phyloP scores from a whole-genome alignment of 2,113 vertebrate genomes.

The Eira barbara region DNA sequence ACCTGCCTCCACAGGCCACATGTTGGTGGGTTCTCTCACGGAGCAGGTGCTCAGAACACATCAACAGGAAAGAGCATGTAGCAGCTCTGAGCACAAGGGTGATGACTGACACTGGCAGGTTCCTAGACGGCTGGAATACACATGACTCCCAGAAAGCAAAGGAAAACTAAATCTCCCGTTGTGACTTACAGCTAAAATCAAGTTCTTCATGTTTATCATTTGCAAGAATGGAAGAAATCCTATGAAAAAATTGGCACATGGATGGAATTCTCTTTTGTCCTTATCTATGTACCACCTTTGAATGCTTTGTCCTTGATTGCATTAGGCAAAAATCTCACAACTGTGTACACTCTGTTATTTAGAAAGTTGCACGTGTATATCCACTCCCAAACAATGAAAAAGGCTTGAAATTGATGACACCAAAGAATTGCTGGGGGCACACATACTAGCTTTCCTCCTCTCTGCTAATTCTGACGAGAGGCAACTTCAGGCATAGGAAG shows the following conservation, averaged over 20 bases:
- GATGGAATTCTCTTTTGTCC: neutral
- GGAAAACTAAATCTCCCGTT: neutral
- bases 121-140: neutral
- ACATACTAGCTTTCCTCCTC: neutral
- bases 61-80: neutral
- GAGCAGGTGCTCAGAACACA: neutral
- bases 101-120: fast-evolving
- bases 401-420: neutral
- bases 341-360: neutral
- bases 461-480: neutral
- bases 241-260: neutral
- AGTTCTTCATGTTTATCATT: neutral
- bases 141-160: neutral
- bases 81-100: neutral
- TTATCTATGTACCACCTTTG: neutral
- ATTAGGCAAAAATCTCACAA: neutral
- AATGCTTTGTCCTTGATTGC: neutral
- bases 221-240: neutral
- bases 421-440: neutral
- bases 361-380: neutral
- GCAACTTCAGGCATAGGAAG: neutral
- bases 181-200: neutral
- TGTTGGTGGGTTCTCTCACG: neutral
- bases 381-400: neutral
- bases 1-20: neutral